These are phyloP conservation scores for Macrobrachium nipponense DNA, from an alignment of 1,140 invertebrate genomes.

Conservation along the genomic window DNA sequence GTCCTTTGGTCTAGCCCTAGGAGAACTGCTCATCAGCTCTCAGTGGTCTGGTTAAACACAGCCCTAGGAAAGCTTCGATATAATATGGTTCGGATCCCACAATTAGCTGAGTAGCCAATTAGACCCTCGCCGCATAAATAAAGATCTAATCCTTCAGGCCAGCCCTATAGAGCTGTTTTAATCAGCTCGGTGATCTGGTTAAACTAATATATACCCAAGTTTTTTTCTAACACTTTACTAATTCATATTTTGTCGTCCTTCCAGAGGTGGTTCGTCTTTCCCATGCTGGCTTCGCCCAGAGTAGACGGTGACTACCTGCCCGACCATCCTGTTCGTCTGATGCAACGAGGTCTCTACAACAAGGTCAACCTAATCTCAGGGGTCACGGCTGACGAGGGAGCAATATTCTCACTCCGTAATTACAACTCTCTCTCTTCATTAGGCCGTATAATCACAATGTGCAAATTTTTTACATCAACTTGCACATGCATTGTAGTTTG, in stretches of 20 bases:
- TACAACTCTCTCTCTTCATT: background rate
- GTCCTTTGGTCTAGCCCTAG: too few species aligned
- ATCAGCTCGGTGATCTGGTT: too few species aligned
- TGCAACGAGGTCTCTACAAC: constrained; percentile 14
- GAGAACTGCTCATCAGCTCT: too few species aligned
- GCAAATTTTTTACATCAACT: constrained; percentile 1
- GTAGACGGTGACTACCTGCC: constrained; percentile 43
- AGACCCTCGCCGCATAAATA: too few species aligned
- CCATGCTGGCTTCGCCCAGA: background rate
- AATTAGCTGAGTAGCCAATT: too few species aligned
- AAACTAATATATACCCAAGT: too few species aligned
- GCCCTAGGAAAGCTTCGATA: too few species aligned
- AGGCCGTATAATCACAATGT: background rate
- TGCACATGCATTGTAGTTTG: background rate
- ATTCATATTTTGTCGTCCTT: too few species aligned
- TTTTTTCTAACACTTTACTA: background rate
- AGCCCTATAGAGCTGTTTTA: too few species aligned
- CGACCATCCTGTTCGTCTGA: constrained; percentile 19
- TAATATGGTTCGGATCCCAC: too few species aligned
- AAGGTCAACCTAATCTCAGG: constrained; percentile 29
- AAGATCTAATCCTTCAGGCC: too few species aligned
- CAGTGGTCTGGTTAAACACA: too few species aligned
- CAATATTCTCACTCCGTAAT: background rate
- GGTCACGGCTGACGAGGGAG: constrained; percentile 25
- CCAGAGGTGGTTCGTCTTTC: constrained; percentile 21